These are phyloP conservation scores for Arion vulgaris DNA, from an alignment of 1,140 invertebrate species.

Conservation along the genomic window DNA sequence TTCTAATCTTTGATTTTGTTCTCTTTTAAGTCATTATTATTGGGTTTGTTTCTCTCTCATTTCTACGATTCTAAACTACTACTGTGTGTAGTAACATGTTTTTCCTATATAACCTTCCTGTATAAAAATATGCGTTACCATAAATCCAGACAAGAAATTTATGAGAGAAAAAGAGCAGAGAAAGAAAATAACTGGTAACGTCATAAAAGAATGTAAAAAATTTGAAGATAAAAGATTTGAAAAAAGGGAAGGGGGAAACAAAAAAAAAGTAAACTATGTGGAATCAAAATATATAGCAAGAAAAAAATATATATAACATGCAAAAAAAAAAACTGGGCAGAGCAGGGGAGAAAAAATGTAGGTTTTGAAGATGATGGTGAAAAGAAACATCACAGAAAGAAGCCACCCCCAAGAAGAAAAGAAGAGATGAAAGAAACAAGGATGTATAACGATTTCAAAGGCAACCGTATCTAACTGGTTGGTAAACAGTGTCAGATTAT, in stretches of 20 bases:
- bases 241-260: constrained; percentile 19
- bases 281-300: background rate
- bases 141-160: background rate
- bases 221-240: background rate
- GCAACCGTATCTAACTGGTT: background rate
- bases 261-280: constrained; percentile 3
- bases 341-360: constrained; percentile 10
- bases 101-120: too few relatives aligned
- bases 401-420: background rate
- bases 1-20: background rate
- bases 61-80: background rate
- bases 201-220: background rate
- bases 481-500: background rate
- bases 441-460: background rate
- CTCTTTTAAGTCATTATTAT: background rate
- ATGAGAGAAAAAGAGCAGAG: background rate
- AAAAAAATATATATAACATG: constrained; percentile 9
- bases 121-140: background rate
- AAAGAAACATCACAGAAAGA: constrained; percentile 24
- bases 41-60: background rate
- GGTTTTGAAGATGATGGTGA: constrained; percentile 9
- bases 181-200: background rate
- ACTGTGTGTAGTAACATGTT: background rate
- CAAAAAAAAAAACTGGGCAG: constrained; percentile 17
- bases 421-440: background rate